A percentile compares a stretch with the other conserved stretches of the same genome.
Evolutionary conservation across 2,113 vertebrate genomes (phyloP).

Genomic region (Salvator merianae): DNA sequence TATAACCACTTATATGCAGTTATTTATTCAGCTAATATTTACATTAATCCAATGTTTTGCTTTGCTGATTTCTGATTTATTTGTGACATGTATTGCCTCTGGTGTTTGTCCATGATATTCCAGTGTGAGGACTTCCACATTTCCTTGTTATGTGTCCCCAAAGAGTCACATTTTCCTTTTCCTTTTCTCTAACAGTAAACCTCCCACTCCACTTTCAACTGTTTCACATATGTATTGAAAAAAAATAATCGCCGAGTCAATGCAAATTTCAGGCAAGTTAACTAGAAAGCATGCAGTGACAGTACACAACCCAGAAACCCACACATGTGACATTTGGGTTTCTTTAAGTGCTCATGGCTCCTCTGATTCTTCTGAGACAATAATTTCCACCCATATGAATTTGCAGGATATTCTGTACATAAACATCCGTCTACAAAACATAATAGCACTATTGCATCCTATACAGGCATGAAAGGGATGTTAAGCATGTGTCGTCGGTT

Average conservation of each 20-base stretch:
- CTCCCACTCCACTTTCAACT: conserved; percentile 29
- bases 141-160: conserved; percentile 36
- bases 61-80: neutral
- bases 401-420: neutral
- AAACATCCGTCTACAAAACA: neutral
- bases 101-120: conserved; percentile 41
- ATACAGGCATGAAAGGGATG: neutral
- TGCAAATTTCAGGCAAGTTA: conserved; percentile 28
- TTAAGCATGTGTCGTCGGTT: neutral
- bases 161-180: conserved; percentile 41
- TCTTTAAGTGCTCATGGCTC: neutral
- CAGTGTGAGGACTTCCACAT: conserved; percentile 42
- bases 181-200: conserved; percentile 39
- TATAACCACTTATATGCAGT: neutral
- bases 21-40: neutral
- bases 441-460: neutral
- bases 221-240: conserved; percentile 38
- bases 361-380: neutral
- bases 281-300: neutral
- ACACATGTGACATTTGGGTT: neutral
- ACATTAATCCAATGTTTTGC: neutral
- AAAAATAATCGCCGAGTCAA: conserved; percentile 21
- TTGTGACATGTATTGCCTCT: conserved; percentile 20
- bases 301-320: neutral
- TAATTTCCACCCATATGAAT: neutral